Evolutionary conservation across 2,113 vertebrate genomes (phyloP), one percentile per base, ranked within the genome.

Genomic region (Brachionichthys hirsutus): DNA sequence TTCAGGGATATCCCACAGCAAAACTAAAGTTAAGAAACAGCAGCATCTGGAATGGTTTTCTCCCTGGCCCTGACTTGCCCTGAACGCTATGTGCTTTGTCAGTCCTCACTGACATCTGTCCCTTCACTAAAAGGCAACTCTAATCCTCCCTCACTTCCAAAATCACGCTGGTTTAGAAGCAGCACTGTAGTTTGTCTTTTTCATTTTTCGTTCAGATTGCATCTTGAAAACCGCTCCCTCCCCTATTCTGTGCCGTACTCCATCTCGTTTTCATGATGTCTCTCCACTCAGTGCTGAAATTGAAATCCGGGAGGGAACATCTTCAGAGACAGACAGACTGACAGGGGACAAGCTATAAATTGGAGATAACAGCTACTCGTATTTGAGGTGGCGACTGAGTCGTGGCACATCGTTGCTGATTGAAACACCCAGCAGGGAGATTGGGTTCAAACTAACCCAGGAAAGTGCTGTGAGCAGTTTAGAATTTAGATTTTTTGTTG

Each of bases 261-360:
- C 48, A 70, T 67, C 54, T 62, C 59, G 66, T 74, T 76, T 72
- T 70, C 57, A 57, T 73, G 81, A 61, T 66, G 72, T 81, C 74
- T 75, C 65, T 70, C 66, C 43, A 40, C 63, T 67, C 59, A 53
- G 51, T 67, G 70, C 67, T 14, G 47, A 22, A 76, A 79, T 87
- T 77, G 77, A 86, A 18, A 85, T 67, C 77, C 63, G 76, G 75
- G 63, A 70, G 53, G 60, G 73, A 62, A 74, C 67, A 71, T 82
- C 71, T 83, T 84, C 70, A 68, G 77, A 81, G 63, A 74, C 64
- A 82, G 70, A 63, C 69, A 55, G 70, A 74, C 61, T 69, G 81
- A 85, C 82, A 79, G 82, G 87, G 66, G 75, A 85, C 80, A 70
- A 70, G 77, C 79, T 79, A 83, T 84, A 81, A 87, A 89, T 86